Evolutionary conservation across 2,888 invertebrate genomes (phyloP).

Genomic region (Cylloceria caligata): DNA sequence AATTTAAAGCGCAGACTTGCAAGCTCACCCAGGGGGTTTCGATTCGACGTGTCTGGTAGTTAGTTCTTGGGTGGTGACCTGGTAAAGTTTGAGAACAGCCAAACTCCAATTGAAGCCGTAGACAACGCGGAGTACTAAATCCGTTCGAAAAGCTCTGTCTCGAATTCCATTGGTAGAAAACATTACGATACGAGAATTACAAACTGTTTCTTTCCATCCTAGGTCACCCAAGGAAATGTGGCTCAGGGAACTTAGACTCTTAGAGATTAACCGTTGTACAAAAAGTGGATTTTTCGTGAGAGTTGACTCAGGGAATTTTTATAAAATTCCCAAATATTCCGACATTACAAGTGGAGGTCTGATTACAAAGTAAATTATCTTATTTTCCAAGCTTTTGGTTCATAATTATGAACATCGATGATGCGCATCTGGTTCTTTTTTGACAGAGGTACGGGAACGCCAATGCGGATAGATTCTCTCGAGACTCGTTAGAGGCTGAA

Average conservation of each 20-base stretch:
- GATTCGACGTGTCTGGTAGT: slow-evolving; percentile 43
- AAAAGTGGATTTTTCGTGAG: neutral
- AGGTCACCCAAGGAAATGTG: slow-evolving; percentile 5
- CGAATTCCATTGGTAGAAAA: slow-evolving; percentile 40
- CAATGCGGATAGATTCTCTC: slow-evolving; percentile 26
- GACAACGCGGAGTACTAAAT: slow-evolving; percentile 2
- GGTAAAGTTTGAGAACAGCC: slow-evolving; percentile 13
- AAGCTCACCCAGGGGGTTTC: slow-evolving; percentile 13
- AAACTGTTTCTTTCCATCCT: slow-evolving; percentile 27
- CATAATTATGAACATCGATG: neutral
- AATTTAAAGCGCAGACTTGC: slow-evolving; percentile 3
- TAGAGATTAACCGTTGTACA: slow-evolving; percentile 24
- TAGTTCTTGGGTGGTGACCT: slow-evolving; percentile 31
- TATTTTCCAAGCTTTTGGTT: slow-evolving; percentile 15
- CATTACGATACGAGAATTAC: slow-evolving; percentile 56
- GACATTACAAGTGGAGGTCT: neutral
- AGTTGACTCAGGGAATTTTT: slow-evolving; percentile 70
- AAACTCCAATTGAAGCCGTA: slow-evolving; percentile 19
- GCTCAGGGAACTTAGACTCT: slow-evolving; percentile 24
- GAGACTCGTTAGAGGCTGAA: slow-evolving; percentile 56
- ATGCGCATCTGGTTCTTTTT: neutral
- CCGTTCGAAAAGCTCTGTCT: slow-evolving; percentile 19
- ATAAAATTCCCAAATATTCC: slow-evolving; percentile 73
- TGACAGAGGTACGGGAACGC: neutral
- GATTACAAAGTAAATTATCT: slow-evolving; percentile 27